phyloP scores from a whole-genome alignment of 2,113 vertebrate species.

The Parus major region DNA sequence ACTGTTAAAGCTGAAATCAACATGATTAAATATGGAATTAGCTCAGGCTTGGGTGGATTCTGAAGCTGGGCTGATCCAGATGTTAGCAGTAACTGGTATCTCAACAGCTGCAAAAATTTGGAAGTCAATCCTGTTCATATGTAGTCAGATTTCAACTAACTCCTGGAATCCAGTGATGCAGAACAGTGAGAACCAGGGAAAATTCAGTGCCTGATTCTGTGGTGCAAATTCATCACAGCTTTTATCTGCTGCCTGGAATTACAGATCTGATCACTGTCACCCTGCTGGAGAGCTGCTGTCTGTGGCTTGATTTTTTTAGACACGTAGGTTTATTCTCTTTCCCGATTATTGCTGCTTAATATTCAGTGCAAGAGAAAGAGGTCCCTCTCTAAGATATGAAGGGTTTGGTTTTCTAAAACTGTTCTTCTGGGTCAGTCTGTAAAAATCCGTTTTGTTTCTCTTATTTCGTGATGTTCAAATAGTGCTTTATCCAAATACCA shows the following conservation, averaged over 20 bases:
- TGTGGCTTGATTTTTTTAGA: neutral
- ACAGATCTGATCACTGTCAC: neutral
- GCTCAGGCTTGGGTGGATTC: conserved; percentile 31
- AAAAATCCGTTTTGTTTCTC: neutral
- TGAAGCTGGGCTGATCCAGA: conserved; percentile 2
- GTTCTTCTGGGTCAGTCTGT: neutral
- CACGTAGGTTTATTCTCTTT: neutral
- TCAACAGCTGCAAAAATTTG: neutral
- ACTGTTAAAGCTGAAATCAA: conserved; percentile 41
- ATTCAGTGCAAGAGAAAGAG: neutral
- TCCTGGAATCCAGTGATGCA: neutral
- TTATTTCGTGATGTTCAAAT: neutral
- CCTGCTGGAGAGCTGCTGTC: neutral
- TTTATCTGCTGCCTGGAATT: neutral
- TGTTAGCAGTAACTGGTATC: conserved; percentile 26
- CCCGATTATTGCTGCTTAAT: neutral
- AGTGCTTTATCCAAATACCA: neutral
- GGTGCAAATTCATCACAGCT: neutral
- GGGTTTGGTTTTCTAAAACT: neutral
- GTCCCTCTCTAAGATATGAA: neutral
- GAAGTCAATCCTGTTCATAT: neutral
- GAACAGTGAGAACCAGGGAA: neutral
- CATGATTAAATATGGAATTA: conserved; percentile 53
- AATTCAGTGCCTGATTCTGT: neutral
- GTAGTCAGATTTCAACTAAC: neutral